These are phyloP conservation scores for Epiblema foenella DNA, from an alignment of 2,888 invertebrate species.

Conservation along the genomic window DNA sequence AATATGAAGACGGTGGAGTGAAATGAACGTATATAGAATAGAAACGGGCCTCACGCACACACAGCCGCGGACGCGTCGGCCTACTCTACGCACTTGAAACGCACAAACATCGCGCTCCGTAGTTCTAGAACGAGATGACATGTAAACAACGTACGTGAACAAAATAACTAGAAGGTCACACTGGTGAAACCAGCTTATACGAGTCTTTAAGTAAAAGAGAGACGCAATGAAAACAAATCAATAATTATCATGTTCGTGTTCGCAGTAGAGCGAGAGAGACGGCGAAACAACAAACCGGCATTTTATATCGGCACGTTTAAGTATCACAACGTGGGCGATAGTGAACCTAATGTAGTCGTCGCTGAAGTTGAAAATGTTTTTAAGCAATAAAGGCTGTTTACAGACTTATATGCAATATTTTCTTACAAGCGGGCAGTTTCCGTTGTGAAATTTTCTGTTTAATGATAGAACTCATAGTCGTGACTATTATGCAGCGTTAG, in stretches of 20 bases:
- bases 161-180: conserved; percentile 81
- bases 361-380: conserved; percentile 52
- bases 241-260: conserved; percentile 75
- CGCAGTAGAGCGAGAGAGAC: conserved; percentile 79
- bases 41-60: conserved; percentile 21
- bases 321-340: conserved; percentile 53
- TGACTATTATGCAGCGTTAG: conserved; percentile 16
- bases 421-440: conserved; percentile 58
- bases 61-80: conserved; percentile 22
- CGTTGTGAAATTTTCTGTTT: conserved; percentile 60
- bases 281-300: conserved; percentile 83
- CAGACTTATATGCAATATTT: conserved; percentile 56
- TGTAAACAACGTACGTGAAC: conserved; percentile 78
- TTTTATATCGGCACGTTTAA: conserved; percentile 71
- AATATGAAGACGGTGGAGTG: not conserved
- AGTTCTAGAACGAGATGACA: conserved; percentile 78
- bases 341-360: conserved; percentile 57
- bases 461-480: too few species aligned
- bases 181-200: conserved; percentile 69
- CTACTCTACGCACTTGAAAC: conserved; percentile 34
- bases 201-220: conserved; percentile 70
- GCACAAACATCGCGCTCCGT: conserved; percentile 57
- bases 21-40: conserved; percentile 1
- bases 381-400: conserved; percentile 56
- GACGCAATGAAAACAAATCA: conserved; percentile 86